Evolutionary conservation across 2,113 vertebrate genomes (phyloP).

Genomic region (Tonatia bakeri): DNA sequence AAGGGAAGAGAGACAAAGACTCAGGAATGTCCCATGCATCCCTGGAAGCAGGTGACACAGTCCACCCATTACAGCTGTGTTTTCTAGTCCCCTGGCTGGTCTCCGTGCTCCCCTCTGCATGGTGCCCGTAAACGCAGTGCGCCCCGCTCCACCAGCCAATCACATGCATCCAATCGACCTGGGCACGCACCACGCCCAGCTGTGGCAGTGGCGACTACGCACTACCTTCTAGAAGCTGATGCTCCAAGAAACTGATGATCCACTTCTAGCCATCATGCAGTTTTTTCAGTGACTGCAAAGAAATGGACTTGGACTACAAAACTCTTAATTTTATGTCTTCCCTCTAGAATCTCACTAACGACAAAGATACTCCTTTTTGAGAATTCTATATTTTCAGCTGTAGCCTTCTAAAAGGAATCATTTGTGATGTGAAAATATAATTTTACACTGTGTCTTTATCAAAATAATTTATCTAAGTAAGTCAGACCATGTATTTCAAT

Average conservation of each 20-base stretch:
- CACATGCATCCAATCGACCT: not conserved
- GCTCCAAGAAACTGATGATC: not conserved
- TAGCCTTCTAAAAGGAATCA: not conserved
- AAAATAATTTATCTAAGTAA: not conserved
- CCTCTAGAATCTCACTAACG: not conserved
- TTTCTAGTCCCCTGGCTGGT: no score
- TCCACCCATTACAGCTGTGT: not conserved
- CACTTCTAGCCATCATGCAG: not conserved
- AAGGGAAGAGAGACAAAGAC: not conserved
- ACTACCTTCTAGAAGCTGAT: not conserved
- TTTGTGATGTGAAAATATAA: not conserved
- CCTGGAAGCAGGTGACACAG: not conserved
- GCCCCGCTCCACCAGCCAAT: not conserved
- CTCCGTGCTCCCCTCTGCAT: rapidly evolving
- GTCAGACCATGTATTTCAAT: not conserved
- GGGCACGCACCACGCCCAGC: not conserved
- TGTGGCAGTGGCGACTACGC: not conserved
- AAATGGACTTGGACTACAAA: not conserved
- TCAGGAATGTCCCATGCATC: not conserved
- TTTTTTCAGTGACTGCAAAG: not conserved
- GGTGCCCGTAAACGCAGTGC: no score
- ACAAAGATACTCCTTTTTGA: not conserved
- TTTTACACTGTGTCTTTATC: not conserved
- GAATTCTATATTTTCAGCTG: not conserved
- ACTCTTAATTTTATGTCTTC: not conserved